phyloP scores from a whole-genome alignment of 1,140 invertebrate species.

The Trissolcus basalis region DNA sequence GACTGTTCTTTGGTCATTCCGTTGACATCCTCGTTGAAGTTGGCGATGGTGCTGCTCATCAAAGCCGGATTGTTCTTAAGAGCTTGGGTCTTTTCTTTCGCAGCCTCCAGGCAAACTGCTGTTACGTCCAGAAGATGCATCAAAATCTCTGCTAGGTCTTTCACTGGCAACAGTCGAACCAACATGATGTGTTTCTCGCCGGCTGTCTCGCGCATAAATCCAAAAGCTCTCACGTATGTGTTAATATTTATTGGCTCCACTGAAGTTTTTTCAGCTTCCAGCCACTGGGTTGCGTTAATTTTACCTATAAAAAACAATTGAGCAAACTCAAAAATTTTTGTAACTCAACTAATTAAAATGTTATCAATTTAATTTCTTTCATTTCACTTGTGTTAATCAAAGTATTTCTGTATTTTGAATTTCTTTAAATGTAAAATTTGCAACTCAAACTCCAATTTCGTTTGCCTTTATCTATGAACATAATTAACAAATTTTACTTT shows the following conservation, averaged over 20 bases:
- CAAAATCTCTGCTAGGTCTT: slow-evolving; percentile 59
- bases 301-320: slow-evolving; percentile 59
- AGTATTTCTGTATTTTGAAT: no score
- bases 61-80: slow-evolving; percentile 13
- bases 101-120: slow-evolving; percentile 42
- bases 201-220: slow-evolving; percentile 63
- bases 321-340: no score
- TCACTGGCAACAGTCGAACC: slow-evolving; percentile 61
- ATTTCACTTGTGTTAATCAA: no score
- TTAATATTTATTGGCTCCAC: slow-evolving; percentile 47
- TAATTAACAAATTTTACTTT: slow-evolving; percentile 10
- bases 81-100: slow-evolving; percentile 39
- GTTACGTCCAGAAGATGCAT: slow-evolving; percentile 67
- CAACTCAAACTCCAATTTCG: no score
- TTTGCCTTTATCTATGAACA: no score
- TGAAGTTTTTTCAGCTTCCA: slow-evolving; percentile 63
- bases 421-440: no score
- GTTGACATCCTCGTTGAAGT: slow-evolving; percentile 32
- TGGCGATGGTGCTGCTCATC: slow-evolving; percentile 13
- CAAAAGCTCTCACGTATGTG: slow-evolving; percentile 62
- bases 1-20: slow-evolving; percentile 60
- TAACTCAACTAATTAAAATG: no score
- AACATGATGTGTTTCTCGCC: slow-evolving; percentile 62
- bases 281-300: slow-evolving; percentile 68
- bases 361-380: no score